phyloP scores from a whole-genome alignment of 2,113 vertebrate genomes.

The Seriola dumerili region DNA sequence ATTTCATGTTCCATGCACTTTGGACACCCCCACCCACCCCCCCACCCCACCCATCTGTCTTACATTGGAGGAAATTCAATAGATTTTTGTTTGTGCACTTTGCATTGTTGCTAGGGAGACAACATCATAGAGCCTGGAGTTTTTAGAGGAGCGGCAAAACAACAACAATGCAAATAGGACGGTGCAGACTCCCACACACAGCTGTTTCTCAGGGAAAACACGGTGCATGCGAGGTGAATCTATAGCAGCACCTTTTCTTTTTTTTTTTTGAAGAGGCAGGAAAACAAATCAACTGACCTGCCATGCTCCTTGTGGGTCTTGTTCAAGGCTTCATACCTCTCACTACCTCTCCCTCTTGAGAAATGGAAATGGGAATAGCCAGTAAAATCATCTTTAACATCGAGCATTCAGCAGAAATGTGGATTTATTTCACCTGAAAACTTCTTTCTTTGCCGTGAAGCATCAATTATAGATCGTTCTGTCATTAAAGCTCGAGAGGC shows the following conservation, averaged over 20 bases:
- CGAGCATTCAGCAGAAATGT: slow-evolving; percentile 3
- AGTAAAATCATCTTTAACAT: slow-evolving; percentile 4
- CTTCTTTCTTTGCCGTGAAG: slow-evolving; percentile 3
- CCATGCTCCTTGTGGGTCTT: slow-evolving; percentile 30
- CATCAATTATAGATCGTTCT: slow-evolving; percentile 35
- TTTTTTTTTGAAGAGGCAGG: slow-evolving; percentile 33
- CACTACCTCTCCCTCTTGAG: slow-evolving; percentile 8
- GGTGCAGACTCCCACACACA: slow-evolving; percentile 71
- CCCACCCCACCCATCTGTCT: slow-evolving; percentile 41
- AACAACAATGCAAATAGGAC: slow-evolving; percentile 70
- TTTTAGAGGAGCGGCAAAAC: slow-evolving; percentile 57
- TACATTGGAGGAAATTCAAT: slow-evolving; percentile 78
- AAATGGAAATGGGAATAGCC: slow-evolving; percentile 27
- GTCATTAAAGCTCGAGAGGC: slow-evolving; percentile 15
- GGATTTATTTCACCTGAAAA: slow-evolving; percentile 17
- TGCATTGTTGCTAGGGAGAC: slow-evolving; percentile 83
- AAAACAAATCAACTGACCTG: slow-evolving; percentile 69
- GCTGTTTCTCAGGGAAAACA: slow-evolving; percentile 66
- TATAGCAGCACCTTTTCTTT: slow-evolving; percentile 34
- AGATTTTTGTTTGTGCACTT: slow-evolving; percentile 62
- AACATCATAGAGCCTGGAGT: slow-evolving; percentile 60
- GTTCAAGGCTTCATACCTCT: slow-evolving; percentile 26
- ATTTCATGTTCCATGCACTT: slow-evolving; percentile 80
- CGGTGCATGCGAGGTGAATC: slow-evolving; percentile 50
- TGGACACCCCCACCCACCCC: slow-evolving; percentile 51